Evolutionary conservation across 1,140 invertebrate species (phyloP).

Genomic region (Idris sp.): DNA sequence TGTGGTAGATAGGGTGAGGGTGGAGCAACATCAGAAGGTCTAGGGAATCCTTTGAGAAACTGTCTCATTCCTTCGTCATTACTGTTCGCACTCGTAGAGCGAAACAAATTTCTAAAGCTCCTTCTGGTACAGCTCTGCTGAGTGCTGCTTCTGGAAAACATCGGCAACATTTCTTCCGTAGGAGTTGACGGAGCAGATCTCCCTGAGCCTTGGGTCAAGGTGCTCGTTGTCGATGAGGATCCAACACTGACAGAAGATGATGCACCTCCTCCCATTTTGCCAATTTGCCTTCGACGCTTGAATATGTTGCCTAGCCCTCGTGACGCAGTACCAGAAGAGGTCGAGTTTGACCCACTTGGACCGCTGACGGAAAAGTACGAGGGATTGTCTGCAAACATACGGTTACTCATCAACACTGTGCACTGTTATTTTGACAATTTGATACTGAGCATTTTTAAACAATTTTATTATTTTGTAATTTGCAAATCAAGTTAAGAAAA

Average conservation of each 20-base stretch:
- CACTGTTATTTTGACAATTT: slow-evolving; percentile 7
- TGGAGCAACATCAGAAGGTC: slow-evolving; percentile 80
- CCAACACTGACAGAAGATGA: slow-evolving; percentile 64
- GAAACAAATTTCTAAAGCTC: slow-evolving; percentile 75
- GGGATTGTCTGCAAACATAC: slow-evolving; percentile 80
- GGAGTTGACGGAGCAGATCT: slow-evolving; percentile 64
- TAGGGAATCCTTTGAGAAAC: slow-evolving; percentile 79
- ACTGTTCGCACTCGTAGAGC: slow-evolving; percentile 79
- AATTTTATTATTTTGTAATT: no score
- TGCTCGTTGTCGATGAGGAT: slow-evolving; percentile 60
- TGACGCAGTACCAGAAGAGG: slow-evolving; percentile 32
- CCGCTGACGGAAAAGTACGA: slow-evolving; percentile 80
- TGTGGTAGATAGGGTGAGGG: slow-evolving; percentile 75
- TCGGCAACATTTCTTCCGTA: slow-evolving; percentile 65
- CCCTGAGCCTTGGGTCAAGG: slow-evolving; percentile 59
- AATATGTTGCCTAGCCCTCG: slow-evolving; percentile 69
- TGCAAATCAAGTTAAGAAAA: no score
- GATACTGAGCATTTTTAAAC: no score
- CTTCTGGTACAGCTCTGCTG: slow-evolving; percentile 61
- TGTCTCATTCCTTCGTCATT: slow-evolving; percentile 78
- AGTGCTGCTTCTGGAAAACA: slow-evolving; percentile 55
- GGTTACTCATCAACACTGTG: slow-evolving; percentile 19
- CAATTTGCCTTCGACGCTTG: slow-evolving; percentile 58
- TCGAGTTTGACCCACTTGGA: slow-evolving; percentile 43
- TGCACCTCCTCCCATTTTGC: slow-evolving; percentile 67